Conservation (phyloP, 2,888 invertebrate species). For the Troides aeacus region DNA sequence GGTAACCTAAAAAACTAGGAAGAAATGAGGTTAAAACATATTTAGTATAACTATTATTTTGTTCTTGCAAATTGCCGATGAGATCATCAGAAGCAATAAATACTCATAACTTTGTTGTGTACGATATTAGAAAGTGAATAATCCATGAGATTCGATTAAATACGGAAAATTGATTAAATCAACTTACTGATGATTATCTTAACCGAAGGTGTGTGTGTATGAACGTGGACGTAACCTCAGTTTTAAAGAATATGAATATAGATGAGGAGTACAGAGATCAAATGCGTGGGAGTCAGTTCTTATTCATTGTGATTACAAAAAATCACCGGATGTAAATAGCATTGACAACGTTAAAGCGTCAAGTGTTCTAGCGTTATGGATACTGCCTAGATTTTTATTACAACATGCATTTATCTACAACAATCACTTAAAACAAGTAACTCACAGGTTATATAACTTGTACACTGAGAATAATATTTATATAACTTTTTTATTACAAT, state of each 20-base stretch:
- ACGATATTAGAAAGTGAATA: slow-evolving; percentile 20
- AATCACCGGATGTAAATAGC: not conserved
- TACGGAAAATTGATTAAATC: slow-evolving; percentile 23
- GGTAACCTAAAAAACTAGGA: no score
- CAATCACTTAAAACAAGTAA: no score
- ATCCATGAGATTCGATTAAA: slow-evolving; percentile 5
- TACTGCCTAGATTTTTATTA: no score
- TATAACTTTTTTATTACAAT: no score
- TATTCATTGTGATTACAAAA: slow-evolving; percentile 8
- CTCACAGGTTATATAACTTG: no score
- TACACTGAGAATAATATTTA: no score
- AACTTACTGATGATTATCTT: slow-evolving; percentile 16
- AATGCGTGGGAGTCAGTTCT: slow-evolving; percentile 8
- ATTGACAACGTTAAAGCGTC: not conserved
- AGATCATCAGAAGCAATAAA: not conserved
- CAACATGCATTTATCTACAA: no score
- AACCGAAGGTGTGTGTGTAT: slow-evolving; percentile 12
- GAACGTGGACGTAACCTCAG: slow-evolving; percentile 20
- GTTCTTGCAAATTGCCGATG: not conserved
- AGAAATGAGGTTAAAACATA: no score
- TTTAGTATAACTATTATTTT: no score
- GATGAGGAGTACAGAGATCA: not conserved
- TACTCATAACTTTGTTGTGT: slow-evolving; percentile 18
- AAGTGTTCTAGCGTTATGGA: not conserved
- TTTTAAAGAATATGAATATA: slow-evolving; percentile 7